Evolutionary conservation across 2,888 invertebrate genomes (phyloP).

Genomic region (Cistogaster globosa): DNA sequence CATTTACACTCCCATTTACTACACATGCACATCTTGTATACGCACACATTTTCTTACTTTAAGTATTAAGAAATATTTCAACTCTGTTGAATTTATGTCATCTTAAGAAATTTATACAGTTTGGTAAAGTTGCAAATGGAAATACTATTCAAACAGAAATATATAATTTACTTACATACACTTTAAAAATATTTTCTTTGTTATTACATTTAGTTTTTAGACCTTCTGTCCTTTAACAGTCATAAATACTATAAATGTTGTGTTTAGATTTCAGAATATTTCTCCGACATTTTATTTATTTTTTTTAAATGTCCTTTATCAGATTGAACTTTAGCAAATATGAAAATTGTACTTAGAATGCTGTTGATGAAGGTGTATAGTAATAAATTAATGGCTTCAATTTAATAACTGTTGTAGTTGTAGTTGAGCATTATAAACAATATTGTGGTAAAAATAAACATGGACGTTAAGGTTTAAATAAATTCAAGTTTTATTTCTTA

Average conservation of each 20-base stretch:
- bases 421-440: too few species aligned
- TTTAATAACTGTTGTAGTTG: too few species aligned
- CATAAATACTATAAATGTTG: too few species aligned
- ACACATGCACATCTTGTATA: neutral
- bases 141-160: constrained; percentile 5
- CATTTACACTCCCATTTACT: neutral
- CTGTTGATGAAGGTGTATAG: too few species aligned
- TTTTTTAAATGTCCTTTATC: neutral
- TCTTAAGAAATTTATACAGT: constrained; percentile 34
- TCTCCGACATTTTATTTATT: constrained; percentile 14
- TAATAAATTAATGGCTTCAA: too few species aligned
- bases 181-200: constrained; percentile 17
- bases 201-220: constrained; percentile 1
- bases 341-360: neutral
- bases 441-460: too few species aligned
- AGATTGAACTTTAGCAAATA: neutral
- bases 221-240: neutral
- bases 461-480: too few species aligned
- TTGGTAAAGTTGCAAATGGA: constrained; percentile 30
- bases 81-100: constrained; percentile 27
- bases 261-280: neutral
- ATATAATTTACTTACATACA: constrained; percentile 2
- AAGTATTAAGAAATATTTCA: neutral
- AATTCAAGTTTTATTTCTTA: too few species aligned
- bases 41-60: neutral